Evolutionary conservation across 2,888 invertebrate genomes (phyloP), one percentile per base, ranked within the genome.

Genomic region (Ctena decussata): DNA sequence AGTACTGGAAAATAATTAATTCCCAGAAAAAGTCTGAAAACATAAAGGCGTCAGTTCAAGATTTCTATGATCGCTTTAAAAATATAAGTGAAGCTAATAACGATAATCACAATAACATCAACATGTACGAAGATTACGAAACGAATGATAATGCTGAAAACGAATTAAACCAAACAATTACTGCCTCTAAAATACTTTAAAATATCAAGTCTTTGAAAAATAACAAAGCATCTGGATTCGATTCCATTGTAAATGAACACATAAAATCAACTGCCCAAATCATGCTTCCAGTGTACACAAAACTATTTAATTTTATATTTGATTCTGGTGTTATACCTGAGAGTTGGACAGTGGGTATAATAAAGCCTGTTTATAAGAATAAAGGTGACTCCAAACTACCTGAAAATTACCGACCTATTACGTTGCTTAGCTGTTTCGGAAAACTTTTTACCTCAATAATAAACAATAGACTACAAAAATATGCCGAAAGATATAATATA

Each of bases 281-380:
- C 11, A 21, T 65, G 35, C 37, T 24, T 12, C 49, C 65, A 41
- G 37, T 37, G 5, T 65, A 65, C 35, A 3, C 18, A 11, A 65
- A 65, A 35, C 30, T 79, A 39, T 81, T 74, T 41, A 57, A 71
- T 37, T 27, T 69, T 32, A 60, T 82, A 41, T 35, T 82, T 37
- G 72, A 77, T 24, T 71, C 39, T 15, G 77, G 77, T 21, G 57
- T 82, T 35, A 39, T 82, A 0, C 77, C 82, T 8, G 72, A 82
- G 27, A 27, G 57, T 8, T 72, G 77, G 77, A n/a, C 73, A 32
- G 27, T 32, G 12, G 77, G 82, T 35, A 77, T 49, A 18, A 82
- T 77, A 27, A 57, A 41, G 41, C 81, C 81, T 18, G 77, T 81
- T 44, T 81, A 57, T 53, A 81, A 75, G 41, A 76, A 81, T 21